These are phyloP conservation scores for Poeciliopsis occidentalis DNA, from an alignment of 2,113 vertebrate species.

Conservation along the genomic window DNA sequence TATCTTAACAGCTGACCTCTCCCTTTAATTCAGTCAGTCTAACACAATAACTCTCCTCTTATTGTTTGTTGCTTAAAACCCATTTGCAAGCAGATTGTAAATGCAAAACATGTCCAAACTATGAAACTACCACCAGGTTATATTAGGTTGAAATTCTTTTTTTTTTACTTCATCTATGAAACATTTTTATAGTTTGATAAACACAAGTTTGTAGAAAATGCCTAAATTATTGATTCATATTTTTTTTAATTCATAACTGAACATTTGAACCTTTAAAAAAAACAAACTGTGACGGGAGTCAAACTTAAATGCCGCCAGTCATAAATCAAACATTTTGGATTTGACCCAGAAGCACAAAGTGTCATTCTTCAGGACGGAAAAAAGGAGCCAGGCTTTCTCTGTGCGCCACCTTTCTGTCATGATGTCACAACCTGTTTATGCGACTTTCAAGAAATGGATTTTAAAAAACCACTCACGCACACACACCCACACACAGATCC, in stretches of 20 bases:
- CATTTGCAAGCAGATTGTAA: background rate
- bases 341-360: slow-evolving; percentile 25
- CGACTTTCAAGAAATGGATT: slow-evolving; percentile 9
- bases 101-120: background rate
- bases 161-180: background rate
- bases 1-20: too few relatives aligned
- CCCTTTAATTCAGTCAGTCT: too few relatives aligned
- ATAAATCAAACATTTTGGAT: slow-evolving; percentile 10
- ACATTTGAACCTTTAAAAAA: background rate
- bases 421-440: slow-evolving; percentile 4
- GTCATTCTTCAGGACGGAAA: slow-evolving; percentile 1
- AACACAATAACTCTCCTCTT: too few relatives aligned
- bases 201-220: too few relatives aligned
- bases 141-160: background rate
- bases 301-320: slow-evolving; percentile 25
- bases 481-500: slow-evolving; percentile 50
- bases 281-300: background rate
- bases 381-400: background rate
- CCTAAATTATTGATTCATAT: too few relatives aligned
- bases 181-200: too few relatives aligned
- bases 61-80: too few relatives aligned
- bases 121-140: background rate
- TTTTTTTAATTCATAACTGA: too few relatives aligned
- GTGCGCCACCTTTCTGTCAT: slow-evolving; percentile 25
- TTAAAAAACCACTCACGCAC: slow-evolving; percentile 51